A percentile compares a stretch with the other conserved stretches of the same genome.
Conservation (phyloP, 1,140 invertebrate species). For the Chrysomallon squamiferum region DNA sequence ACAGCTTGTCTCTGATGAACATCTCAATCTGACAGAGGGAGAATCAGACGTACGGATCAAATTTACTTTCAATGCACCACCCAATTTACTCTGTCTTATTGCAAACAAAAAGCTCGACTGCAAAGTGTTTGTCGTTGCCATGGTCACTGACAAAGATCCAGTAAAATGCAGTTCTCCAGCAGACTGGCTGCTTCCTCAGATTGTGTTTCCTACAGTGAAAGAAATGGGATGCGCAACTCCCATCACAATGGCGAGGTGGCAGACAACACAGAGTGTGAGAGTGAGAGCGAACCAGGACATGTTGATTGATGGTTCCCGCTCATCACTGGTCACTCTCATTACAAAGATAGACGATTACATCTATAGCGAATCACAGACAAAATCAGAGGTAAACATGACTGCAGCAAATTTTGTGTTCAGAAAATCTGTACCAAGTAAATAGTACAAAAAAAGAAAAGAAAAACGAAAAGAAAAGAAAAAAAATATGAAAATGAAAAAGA, state of each 20-base stretch:
- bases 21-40: constrained; percentile 10
- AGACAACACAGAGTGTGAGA: constrained; percentile 2
- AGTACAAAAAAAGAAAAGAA: too few relatives aligned
- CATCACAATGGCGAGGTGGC: constrained; percentile 25
- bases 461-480: too few relatives aligned
- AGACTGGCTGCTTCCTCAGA: constrained; percentile 16
- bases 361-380: constrained; percentile 7
- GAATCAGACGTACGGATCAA: constrained; percentile 7
- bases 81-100: constrained; percentile 10
- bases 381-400: constrained; percentile 21
- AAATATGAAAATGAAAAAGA: too few relatives aligned
- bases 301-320: constrained; percentile 18
- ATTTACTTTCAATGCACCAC: constrained; percentile 16
- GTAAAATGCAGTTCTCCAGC: constrained; percentile 4
- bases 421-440: too few relatives aligned
- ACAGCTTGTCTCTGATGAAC: too few relatives aligned
- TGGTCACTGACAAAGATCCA: constrained; percentile 5
- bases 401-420: too few relatives aligned
- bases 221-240: constrained; percentile 15
- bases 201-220: constrained; percentile 21
- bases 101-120: constrained; percentile 14
- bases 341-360: constrained; percentile 13
- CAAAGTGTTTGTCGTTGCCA: constrained; percentile 14
- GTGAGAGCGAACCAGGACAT: constrained; percentile 24
- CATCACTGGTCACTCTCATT: constrained; percentile 16